A percentile compares a stretch with the other conserved stretches of the same genome.
These are phyloP conservation scores for Vulpes vulpes DNA, from an alignment of 2,113 vertebrate species.

Conservation along the genomic window DNA sequence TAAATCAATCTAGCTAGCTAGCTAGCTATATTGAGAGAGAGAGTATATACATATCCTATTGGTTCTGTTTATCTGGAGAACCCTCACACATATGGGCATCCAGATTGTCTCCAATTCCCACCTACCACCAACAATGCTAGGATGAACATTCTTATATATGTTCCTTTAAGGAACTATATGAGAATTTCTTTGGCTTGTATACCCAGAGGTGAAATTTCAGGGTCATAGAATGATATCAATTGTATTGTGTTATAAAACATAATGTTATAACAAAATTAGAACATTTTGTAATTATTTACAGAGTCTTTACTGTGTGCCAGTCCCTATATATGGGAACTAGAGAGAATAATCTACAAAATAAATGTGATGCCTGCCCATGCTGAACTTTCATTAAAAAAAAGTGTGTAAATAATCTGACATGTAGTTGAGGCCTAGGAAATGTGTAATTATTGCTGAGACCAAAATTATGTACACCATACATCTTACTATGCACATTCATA, in stretches of 20 bases:
- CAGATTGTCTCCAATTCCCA: not conserved
- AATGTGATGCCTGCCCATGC: not conserved
- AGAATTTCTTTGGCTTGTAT: constrained; percentile 24
- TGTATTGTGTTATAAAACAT: not conserved
- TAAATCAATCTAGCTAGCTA: not conserved
- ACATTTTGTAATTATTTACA: constrained; percentile 23
- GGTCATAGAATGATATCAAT: not conserved
- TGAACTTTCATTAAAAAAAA: constrained; percentile 15
- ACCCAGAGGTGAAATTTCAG: constrained; percentile 17
- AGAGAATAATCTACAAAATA: constrained; percentile 32
- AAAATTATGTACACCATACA: not conserved
- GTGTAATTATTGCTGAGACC: not conserved
- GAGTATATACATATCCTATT: not conserved
- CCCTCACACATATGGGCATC: not conserved
- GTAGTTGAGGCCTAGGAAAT: not conserved
- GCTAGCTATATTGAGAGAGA: not conserved
- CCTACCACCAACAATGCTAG: not conserved
- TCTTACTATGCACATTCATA: constrained; percentile 10
- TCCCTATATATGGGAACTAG: not conserved
- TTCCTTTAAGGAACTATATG: not conserved
- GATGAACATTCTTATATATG: not conserved
- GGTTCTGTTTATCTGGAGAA: not conserved
- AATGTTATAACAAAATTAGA: constrained; percentile 29
- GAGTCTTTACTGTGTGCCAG: not conserved
- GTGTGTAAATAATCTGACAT: not conserved